Conservation (phyloP, 1,140 invertebrate genomes). For the Triops longicaudatus region DNA sequence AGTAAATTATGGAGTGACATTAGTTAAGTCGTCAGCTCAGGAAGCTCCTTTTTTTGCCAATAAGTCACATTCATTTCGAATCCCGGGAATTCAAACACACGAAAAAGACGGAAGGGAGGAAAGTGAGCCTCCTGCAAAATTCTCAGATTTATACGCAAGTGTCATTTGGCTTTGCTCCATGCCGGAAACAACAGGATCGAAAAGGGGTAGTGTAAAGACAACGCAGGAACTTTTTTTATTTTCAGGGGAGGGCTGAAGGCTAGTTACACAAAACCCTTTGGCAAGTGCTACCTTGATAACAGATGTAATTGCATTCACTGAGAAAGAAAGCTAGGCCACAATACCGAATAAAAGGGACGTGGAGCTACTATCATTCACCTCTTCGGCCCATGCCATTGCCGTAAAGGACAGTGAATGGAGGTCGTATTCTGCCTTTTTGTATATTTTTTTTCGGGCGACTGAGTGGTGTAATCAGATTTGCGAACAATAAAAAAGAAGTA, state of each 20-base stretch:
- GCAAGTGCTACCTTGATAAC: neutral
- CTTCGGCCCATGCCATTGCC: too few species aligned
- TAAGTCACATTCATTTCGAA: neutral
- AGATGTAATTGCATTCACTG: neutral
- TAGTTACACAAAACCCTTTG: neutral
- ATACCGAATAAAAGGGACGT: neutral
- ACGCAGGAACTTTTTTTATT: neutral
- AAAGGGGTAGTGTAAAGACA: too few species aligned
- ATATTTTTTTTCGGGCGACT: too few species aligned
- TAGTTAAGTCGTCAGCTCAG: neutral
- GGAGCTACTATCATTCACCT: too few species aligned
- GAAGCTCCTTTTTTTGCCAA: neutral
- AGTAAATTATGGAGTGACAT: neutral
- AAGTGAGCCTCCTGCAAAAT: neutral
- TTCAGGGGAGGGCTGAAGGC: neutral
- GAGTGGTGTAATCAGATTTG: too few species aligned
- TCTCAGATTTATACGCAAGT: neutral
- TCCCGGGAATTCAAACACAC: neutral
- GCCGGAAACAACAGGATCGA: neutral
- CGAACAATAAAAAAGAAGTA: too few species aligned
- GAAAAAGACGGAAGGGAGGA: neutral
- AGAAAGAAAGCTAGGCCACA: neutral
- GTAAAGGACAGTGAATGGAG: too few species aligned
- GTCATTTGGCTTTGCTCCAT: constrained; percentile 6
- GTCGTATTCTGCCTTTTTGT: too few species aligned